A percentile compares a stretch with the other conserved stretches of the same genome.
Conservation (phyloP, 2,797 vertebrate genomes). For the Trachops cirrhosus region DNA sequence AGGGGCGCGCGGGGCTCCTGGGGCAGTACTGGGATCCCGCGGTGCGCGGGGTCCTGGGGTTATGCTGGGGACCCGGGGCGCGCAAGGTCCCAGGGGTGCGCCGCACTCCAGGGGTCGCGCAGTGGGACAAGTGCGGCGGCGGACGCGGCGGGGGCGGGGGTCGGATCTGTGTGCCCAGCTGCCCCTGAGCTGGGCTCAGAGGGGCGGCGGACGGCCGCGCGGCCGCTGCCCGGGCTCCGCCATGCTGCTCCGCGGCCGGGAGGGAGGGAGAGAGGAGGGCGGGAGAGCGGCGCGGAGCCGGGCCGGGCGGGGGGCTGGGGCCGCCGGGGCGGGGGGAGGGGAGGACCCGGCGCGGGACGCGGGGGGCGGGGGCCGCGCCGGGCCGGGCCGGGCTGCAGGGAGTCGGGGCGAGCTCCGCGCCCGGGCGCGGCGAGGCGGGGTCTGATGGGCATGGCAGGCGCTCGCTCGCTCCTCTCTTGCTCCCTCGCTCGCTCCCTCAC, state of each 20-base stretch:
- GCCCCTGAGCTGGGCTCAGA: slow-evolving; percentile 67
- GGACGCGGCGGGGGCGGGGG: slow-evolving; percentile 55
- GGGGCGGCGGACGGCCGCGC: slow-evolving; percentile 76
- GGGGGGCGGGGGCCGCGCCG: slow-evolving; percentile 54
- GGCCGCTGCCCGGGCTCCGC: slow-evolving; percentile 86
- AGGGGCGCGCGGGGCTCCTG: slow-evolving; percentile 22
- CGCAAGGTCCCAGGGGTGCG: slow-evolving; percentile 65
- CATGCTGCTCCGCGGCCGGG: slow-evolving; percentile 84
- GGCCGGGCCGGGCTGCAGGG: slow-evolving; percentile 57
- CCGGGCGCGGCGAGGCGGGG: slow-evolving; percentile 74
- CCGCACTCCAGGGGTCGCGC: slow-evolving; percentile 59
- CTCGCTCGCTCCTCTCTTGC: slow-evolving; percentile 53
- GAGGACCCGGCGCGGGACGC: slow-evolving; percentile 55
- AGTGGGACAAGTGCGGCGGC: slow-evolving; percentile 71
- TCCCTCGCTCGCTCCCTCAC: slow-evolving; percentile 63
- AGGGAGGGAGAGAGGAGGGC: slow-evolving; percentile 70
- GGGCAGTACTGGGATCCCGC: slow-evolving; percentile 51
- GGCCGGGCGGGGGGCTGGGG: slow-evolving; percentile 74
- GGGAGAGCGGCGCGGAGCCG: slow-evolving; percentile 67
- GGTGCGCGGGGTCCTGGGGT: slow-evolving; percentile 52
- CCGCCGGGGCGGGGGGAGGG: slow-evolving; percentile 66
- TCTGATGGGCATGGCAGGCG: slow-evolving; percentile 78
- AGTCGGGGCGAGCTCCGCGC: slow-evolving; percentile 69
- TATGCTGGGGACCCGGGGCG: slow-evolving; percentile 43
- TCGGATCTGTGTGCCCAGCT: slow-evolving; percentile 47